These are phyloP conservation scores for Callospermophilus lateralis DNA, from an alignment of 2,113 vertebrate genomes.

Conservation along the genomic window DNA sequence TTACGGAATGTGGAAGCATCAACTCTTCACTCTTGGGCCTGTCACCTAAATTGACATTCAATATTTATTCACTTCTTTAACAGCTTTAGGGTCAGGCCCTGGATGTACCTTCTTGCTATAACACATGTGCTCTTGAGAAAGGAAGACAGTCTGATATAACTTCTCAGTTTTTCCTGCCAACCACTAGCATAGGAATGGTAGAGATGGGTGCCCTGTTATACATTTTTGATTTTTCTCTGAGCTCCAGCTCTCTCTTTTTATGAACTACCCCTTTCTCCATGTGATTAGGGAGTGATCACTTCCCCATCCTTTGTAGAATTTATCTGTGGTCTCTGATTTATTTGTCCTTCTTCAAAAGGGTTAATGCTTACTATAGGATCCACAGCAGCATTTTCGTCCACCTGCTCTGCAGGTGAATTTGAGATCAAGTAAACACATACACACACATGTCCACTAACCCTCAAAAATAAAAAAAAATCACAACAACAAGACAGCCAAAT, in stretches of 20 bases:
- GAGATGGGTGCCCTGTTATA: background rate
- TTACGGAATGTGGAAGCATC: fast-evolving
- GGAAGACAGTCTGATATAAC: background rate
- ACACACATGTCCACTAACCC: background rate
- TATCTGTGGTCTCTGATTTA: background rate
- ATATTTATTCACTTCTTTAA: background rate
- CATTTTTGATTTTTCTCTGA: background rate
- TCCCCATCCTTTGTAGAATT: background rate
- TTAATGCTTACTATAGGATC: fast-evolving
- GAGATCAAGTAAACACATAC: background rate
- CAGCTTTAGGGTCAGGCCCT: background rate
- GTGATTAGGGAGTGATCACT: too few species aligned
- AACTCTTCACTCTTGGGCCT: background rate
- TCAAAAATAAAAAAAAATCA: background rate
- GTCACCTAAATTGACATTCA: background rate
- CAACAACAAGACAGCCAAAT: background rate
- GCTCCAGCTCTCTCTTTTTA: background rate
- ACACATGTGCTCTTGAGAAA: background rate
- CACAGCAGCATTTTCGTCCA: too few species aligned
- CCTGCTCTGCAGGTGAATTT: background rate
- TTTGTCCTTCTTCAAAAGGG: background rate
- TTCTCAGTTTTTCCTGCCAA: too few species aligned
- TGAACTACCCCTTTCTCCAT: background rate
- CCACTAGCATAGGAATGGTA: background rate
- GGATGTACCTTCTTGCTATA: background rate